Base-by-base conservation (phyloP, 2,888 invertebrate species). In the Caenorhabditis wallacei region DNA sequence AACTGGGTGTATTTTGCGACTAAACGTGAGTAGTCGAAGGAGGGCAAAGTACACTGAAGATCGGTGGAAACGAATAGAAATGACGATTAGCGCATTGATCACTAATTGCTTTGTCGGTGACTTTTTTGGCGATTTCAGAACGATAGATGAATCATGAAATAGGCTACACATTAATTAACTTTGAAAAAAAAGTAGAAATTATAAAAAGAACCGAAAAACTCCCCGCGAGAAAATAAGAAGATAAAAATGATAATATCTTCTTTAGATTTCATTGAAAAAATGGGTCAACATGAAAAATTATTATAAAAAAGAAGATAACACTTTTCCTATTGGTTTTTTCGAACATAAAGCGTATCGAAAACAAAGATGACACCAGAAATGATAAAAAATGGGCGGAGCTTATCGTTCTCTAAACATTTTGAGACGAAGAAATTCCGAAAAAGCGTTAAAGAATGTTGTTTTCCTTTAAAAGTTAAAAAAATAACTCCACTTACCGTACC, bases 1-100 rank as follows among this genome's bases (percentile, higher is more conserved):
- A 18, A 53, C 30, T 22, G 59, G 53, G 66, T 66, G 75, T 75
- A 75, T 66, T 75, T 75, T 75, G 75, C 66, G 66, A 75, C 66
- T 51, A 68, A 68, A 75, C 75, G 75, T 68, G 75, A 75, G 68
- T 68, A 59, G 66, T 40, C 53, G 61, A 59, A 61, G 16, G 68
- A 76, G 76, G 76, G 69, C 76, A 76, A 76, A 69, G 76, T 76
- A 76, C 76, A 66, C 11, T 46, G 46, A 51, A 48, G 63, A 64
- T 63, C 57, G 20, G 46, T 20, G 63, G 53, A 54, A 43, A 61
- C 11, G 20, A 0, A n/a, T n/a, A 46, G 22, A 16, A 71, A 26
- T 43, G 71, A 70, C 70, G 40, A 18, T 61, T 61, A 61, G 61
- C 71, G 72, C 63, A 64, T 40, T 63, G 59, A 61, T 61, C 63